Conservation (phyloP, 2,797 vertebrate genomes). For the Micropoecilia bifurca region DNA sequence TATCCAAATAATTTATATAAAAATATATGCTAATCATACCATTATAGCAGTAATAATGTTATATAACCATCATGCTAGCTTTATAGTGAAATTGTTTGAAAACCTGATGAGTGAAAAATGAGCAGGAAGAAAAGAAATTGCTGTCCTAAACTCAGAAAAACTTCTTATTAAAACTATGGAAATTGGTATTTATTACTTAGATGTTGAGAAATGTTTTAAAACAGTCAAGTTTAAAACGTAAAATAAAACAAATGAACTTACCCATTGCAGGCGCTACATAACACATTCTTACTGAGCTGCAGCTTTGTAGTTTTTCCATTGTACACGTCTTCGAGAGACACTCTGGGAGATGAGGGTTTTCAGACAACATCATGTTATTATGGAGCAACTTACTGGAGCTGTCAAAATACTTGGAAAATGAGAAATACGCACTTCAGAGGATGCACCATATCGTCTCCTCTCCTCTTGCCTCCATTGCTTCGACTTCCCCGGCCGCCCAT, state of each 20-base stretch:
- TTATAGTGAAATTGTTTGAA: background rate
- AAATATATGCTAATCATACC: background rate
- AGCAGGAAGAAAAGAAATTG: background rate
- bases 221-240: background rate
- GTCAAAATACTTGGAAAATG: background rate
- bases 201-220: constrained; percentile 8
- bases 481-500: constrained; percentile 91
- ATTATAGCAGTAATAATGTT: background rate
- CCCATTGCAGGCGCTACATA: constrained; percentile 96
- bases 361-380: constrained; percentile 1
- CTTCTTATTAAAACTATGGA: background rate
- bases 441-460: constrained; percentile 99
- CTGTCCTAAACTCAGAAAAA: background rate
- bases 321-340: constrained; percentile 98
- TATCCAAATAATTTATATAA: background rate
- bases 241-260: constrained; percentile 77
- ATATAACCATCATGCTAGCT: background rate
- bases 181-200: background rate
- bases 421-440: constrained; percentile 90
- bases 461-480: constrained; percentile 92
- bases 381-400: background rate
- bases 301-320: constrained; percentile 99
- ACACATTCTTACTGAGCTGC: constrained; percentile 99
- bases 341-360: constrained; percentile 78
- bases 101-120: background rate